Evolutionary conservation across 2,888 invertebrate species (phyloP).

Genomic region (Lasioglossum calceatum): DNA sequence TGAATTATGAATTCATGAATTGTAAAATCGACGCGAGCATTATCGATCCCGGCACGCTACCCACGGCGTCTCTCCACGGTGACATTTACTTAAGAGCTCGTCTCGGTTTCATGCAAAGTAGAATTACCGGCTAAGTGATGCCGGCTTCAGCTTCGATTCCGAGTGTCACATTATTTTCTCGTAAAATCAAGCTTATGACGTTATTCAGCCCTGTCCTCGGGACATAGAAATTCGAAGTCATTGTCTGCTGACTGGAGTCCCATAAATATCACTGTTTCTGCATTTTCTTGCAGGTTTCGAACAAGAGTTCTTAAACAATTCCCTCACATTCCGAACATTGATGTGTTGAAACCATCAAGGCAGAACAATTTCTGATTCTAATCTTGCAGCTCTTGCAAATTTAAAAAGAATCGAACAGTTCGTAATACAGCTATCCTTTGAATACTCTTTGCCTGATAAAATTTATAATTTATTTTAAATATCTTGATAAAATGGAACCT

Average conservation of each 20-base stretch:
- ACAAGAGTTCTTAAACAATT: too few species aligned
- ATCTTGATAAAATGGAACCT: not conserved
- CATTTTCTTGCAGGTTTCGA: not conserved
- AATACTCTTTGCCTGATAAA: too few species aligned
- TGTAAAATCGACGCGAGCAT: slow-evolving; percentile 78
- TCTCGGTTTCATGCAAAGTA: slow-evolving; percentile 65
- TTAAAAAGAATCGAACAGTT: not conserved
- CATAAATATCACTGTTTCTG: not conserved
- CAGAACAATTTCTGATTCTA: not conserved
- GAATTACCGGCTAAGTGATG: slow-evolving; percentile 63
- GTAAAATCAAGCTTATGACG: slow-evolving; percentile 43
- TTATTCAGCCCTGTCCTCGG: slow-evolving; percentile 13
- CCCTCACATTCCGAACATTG: not conserved
- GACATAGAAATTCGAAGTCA: not conserved
- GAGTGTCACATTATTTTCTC: slow-evolving; percentile 43
- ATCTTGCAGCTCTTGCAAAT: not conserved
- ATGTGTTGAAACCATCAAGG: not conserved
- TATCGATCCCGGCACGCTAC: slow-evolving; percentile 73
- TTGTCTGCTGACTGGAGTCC: not conserved
- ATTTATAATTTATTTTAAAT: too few species aligned
- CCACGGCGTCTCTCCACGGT: slow-evolving; percentile 32
- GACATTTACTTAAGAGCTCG: slow-evolving; percentile 64
- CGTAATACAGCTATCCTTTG: too few species aligned
- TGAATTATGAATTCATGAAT: slow-evolving; percentile 82
- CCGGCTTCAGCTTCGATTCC: slow-evolving; percentile 53